These are phyloP conservation scores for Eugnorisma glareosa DNA, from an alignment of 2,888 invertebrate genomes.

Conservation along the genomic window DNA sequence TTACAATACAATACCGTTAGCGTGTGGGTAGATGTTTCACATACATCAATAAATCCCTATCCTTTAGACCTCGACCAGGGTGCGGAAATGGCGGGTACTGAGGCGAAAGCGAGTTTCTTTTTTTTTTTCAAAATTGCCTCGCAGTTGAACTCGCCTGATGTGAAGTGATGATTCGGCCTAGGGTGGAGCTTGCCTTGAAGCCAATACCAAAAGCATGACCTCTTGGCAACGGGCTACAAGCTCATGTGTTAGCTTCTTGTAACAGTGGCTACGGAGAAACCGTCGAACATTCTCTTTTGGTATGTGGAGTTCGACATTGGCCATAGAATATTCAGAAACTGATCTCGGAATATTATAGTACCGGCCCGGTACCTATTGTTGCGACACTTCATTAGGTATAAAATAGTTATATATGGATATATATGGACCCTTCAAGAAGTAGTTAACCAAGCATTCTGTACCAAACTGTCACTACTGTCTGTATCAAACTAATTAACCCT, in stretches of 20 bases:
- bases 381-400: too few relatives aligned
- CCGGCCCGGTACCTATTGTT: too few relatives aligned
- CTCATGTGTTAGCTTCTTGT: background rate
- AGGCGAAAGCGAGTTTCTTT: background rate
- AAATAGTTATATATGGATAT: too few relatives aligned
- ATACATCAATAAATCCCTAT: conserved; percentile 33
- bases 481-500: too few relatives aligned
- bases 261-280: background rate
- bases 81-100: background rate
- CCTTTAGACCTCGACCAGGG: background rate
- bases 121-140: background rate
- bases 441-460: too few relatives aligned
- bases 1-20: conserved; percentile 19
- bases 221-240: background rate
- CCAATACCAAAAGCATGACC: background rate
- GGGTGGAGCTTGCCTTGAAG: background rate
- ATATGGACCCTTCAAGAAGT: too few relatives aligned
- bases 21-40: conserved; percentile 21
- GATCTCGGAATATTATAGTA: too few relatives aligned
- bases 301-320: background rate
- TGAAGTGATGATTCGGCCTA: background rate
- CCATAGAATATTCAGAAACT: too few relatives aligned
- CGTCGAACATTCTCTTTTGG: background rate
- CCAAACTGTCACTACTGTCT: too few relatives aligned
- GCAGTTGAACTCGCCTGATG: background rate